These are phyloP conservation scores for Myxocyprinus asiaticus DNA, from an alignment of 2,113 vertebrate species.

Conservation along the genomic window DNA sequence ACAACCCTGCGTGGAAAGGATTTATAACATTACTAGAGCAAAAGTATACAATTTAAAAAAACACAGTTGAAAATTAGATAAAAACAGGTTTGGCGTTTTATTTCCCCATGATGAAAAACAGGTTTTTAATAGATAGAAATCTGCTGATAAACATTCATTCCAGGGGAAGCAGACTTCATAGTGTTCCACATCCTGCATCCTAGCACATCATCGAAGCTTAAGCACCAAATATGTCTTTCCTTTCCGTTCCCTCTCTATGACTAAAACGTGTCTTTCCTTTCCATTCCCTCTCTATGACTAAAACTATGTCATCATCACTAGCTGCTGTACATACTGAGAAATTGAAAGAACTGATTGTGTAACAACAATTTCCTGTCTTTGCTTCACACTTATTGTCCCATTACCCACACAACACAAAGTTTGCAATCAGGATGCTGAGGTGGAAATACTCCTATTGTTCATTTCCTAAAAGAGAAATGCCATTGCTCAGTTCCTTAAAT, in stretches of 20 bases:
- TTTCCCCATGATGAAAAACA: too few relatives aligned
- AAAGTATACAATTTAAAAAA: not conserved
- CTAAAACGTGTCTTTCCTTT: too few relatives aligned
- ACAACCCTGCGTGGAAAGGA: constrained; percentile 78
- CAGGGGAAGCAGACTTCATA: not conserved
- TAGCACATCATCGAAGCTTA: not conserved
- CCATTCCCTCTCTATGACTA: too few relatives aligned
- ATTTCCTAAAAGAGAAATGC: too few relatives aligned
- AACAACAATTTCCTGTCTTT: constrained; percentile 1
- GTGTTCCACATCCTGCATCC: not conserved
- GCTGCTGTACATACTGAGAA: not conserved
- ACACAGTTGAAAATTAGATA: too few relatives aligned
- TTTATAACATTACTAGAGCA: not conserved
- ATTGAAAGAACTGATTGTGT: not conserved
- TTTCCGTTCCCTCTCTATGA: not conserved
- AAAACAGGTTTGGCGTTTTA: too few relatives aligned
- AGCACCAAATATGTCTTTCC: not conserved
- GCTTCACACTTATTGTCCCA: not conserved
- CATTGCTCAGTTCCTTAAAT: too few relatives aligned
- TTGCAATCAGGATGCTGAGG: too few relatives aligned
- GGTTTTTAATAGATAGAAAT: too few relatives aligned
- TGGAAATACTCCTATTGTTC: too few relatives aligned
- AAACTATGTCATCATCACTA: not conserved
- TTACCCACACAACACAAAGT: too few relatives aligned
- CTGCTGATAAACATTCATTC: too few relatives aligned